Evolutionary conservation across 2,888 invertebrate genomes (phyloP), one percentile per base, ranked within the genome.

Genomic region (Entomobrya proxima): DNA sequence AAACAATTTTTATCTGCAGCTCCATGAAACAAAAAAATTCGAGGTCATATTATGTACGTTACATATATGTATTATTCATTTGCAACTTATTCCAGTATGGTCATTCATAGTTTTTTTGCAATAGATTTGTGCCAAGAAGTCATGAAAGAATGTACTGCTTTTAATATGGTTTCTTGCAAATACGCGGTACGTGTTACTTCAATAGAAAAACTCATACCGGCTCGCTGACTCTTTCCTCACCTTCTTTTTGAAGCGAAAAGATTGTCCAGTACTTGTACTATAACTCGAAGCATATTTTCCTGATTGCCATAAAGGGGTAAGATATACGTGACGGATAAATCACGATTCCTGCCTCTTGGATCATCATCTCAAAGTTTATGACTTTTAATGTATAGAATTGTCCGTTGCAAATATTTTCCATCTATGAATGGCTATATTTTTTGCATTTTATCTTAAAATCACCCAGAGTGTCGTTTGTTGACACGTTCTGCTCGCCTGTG

Each of bases 331-430:
- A 78, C 61, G 78, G 78, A 64, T 78, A 78, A 67, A 78, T 78
- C 78, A 78, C 78, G 78, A 78, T 47, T 78, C n/a, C n/a, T n/a
- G n/a, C n/a, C n/a, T n/a, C 64, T 64, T 47, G 37, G 18, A 27
- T 78, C 44, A 61, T 40, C 18, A 24, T 78, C 58, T 52, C 27
- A 2, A 18, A 37, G n/a, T 13, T 37, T 72, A 30, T n/a, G 9
- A 21, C 21, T 6, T 64, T 21, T 9, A 37, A 18, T 18, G 2
- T 64, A 27, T 30, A 24, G 55, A 52, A 52, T 35, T 75, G 50
- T 52, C 74, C 50, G 52, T 58, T 58, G 21, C 58, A 32, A 6
- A 7, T 24, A 24, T 55, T 40, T 76, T 55, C n/a, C 40, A 37
- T 58, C 40, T 5, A 40, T 58, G 50, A 74, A 47, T 52, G 50